A percentile compares a stretch with the other conserved stretches of the same genome.
Conservation (phyloP, 2,888 invertebrate genomes). For the Lasioglossum figueresi region DNA sequence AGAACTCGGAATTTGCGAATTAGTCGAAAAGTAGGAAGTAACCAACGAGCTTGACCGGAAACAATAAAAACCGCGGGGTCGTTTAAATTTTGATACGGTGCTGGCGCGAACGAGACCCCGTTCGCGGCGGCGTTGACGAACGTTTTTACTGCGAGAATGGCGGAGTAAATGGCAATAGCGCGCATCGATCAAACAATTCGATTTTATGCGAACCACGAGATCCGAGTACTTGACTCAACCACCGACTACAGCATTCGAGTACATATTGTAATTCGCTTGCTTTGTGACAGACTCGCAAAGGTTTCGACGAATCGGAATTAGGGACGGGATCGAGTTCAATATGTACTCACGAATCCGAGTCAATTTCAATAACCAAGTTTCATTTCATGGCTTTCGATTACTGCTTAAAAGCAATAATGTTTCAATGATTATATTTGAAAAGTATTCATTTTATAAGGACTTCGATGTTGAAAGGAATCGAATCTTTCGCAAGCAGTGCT, state of each 20-base stretch:
- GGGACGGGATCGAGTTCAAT: too few relatives aligned
- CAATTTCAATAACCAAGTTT: too few relatives aligned
- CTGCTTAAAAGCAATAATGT: too few relatives aligned
- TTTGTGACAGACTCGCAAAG: not conserved
- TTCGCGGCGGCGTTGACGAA: not conserved
- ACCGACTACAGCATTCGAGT: not conserved
- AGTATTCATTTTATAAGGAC: too few relatives aligned
- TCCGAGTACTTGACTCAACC: not conserved
- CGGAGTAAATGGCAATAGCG: not conserved
- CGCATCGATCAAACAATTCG: not conserved
- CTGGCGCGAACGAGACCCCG: not conserved
- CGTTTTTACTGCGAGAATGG: conserved; percentile 20
- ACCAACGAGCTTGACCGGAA: conserved; percentile 10
- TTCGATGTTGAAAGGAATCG: too few relatives aligned
- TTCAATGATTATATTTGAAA: too few relatives aligned
- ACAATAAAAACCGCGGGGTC: conserved; percentile 18
- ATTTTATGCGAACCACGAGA: not conserved
- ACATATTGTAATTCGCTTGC: not conserved
- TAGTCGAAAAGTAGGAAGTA: not conserved
- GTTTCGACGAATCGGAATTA: not conserved
- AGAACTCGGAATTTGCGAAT: not conserved
- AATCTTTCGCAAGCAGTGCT: too few relatives aligned
- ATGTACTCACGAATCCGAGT: too few relatives aligned
- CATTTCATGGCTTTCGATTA: too few relatives aligned
- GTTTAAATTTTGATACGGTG: conserved; percentile 23